Conservation (phyloP, 2,113 vertebrate genomes). For the Gallinago undulata region DNA sequence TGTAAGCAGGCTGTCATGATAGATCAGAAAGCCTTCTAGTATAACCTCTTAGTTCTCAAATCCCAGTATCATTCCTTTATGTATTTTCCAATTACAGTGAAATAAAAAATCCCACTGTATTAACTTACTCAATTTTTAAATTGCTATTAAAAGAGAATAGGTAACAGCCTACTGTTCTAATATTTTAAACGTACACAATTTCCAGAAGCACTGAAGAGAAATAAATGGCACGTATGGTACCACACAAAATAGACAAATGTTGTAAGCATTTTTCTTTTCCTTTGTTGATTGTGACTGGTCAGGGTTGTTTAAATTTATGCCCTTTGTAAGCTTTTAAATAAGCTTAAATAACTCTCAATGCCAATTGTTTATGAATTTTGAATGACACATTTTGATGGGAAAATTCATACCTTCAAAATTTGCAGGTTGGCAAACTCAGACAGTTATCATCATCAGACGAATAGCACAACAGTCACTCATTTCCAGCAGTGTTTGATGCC, state of each 20-base stretch:
- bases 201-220: neutral
- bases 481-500: neutral
- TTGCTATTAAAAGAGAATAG: neutral
- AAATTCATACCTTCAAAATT: neutral
- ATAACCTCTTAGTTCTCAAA: neutral
- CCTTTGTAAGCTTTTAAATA: neutral
- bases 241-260: neutral
- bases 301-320: neutral
- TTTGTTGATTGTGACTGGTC: neutral
- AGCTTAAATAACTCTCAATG: neutral
- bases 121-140: neutral
- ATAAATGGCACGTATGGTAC: neutral
- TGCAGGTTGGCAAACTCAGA: rapidly evolving
- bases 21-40: neutral
- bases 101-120: neutral
- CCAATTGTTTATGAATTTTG: neutral
- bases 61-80: neutral
- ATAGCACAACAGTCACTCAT: neutral
- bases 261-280: neutral
- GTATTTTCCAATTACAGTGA: neutral
- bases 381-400: neutral
- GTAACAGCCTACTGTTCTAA: neutral
- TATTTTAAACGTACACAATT: neutral
- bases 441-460: neutral
- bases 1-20: neutral